phyloP scores from a whole-genome alignment of 2,113 vertebrate species.

The Zosterops pallidus region DNA sequence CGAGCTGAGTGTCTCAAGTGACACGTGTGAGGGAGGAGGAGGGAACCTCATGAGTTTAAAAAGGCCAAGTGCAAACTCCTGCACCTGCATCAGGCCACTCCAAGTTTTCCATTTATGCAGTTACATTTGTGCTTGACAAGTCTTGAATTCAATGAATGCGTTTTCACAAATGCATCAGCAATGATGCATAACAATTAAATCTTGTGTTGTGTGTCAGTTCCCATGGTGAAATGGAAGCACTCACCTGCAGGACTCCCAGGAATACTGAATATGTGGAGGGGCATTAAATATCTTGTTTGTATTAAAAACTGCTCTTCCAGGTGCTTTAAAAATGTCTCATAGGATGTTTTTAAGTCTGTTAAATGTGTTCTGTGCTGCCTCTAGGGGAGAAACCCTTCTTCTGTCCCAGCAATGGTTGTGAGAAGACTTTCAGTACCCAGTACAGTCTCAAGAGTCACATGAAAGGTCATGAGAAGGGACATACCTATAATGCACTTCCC shows the following conservation, averaged over 20 bases:
- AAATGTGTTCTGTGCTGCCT: not conserved
- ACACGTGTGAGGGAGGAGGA: not conserved
- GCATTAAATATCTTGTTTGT: not conserved
- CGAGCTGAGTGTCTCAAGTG: not conserved
- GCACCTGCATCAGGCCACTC: not conserved
- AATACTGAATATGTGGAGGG: not conserved
- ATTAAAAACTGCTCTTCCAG: not conserved
- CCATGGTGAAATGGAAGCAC: not conserved
- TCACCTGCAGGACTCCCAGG: not conserved
- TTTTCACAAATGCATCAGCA: not conserved
- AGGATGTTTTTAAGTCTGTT: not conserved
- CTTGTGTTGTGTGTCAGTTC: not conserved
- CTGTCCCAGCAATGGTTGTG: conserved; percentile 94
- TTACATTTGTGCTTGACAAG: not conserved
- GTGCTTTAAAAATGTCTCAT: not conserved
- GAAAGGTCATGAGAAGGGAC: conserved; percentile 92
- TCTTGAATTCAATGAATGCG: not conserved
- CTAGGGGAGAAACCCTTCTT: conserved; percentile 96
- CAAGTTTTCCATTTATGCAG: not conserved
- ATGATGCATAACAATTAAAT: not conserved
- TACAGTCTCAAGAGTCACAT: conserved; percentile 98
- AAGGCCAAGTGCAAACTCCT: not conserved
- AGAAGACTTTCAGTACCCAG: conserved; percentile 96
- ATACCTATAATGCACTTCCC: conserved; percentile 80
- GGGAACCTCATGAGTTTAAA: not conserved